These are phyloP conservation scores for Heliconius hewitsoni DNA, from an alignment of 1,140 invertebrate genomes.

Conservation along the genomic window DNA sequence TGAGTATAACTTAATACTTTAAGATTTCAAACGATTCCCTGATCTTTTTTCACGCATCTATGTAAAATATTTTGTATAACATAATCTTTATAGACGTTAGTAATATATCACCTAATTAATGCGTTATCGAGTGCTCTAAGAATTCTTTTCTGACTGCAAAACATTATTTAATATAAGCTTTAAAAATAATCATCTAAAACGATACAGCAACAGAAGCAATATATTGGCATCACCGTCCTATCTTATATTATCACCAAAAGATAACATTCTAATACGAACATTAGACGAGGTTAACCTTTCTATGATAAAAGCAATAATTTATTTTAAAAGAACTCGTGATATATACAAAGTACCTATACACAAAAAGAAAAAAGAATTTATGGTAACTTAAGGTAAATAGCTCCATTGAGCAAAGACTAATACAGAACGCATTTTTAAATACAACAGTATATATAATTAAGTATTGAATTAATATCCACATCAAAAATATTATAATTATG, in stretches of 20 bases:
- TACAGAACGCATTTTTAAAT: background rate
- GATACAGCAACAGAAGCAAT: background rate
- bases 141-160: too few species aligned
- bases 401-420: background rate
- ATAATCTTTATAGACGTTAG: background rate
- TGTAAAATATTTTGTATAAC: background rate
- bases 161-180: too few species aligned
- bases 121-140: too few species aligned
- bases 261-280: background rate
- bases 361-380: background rate
- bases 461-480: background rate
- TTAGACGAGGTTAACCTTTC: background rate
- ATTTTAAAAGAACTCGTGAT: background rate
- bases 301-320: conserved; percentile 10
- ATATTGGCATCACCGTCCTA: background rate
- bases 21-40: background rate
- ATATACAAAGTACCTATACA: background rate
- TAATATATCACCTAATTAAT: too few species aligned
- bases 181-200: background rate
- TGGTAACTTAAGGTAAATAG: background rate
- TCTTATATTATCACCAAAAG: background rate
- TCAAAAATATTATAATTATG: background rate
- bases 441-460: background rate
- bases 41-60: background rate
- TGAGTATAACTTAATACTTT: background rate